Conservation (phyloP, 2,888 invertebrate species). For the Cryptocephalus moraei region DNA sequence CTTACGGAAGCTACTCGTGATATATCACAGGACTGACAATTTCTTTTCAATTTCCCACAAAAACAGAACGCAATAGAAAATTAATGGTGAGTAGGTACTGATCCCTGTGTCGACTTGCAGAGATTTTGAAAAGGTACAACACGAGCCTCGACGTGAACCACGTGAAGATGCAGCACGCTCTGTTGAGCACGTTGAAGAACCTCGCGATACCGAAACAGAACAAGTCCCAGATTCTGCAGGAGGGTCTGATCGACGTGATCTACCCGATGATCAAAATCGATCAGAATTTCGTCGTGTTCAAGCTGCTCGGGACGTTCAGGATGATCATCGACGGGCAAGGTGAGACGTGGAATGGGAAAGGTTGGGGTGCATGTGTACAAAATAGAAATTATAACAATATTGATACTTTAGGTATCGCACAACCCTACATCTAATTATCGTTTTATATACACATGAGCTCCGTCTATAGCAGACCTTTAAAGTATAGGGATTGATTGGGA, state of each 20-base stretch:
- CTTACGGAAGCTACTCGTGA: no score
- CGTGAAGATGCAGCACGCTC: slow-evolving; percentile 58
- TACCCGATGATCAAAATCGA: slow-evolving; percentile 57
- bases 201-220: slow-evolving; percentile 64
- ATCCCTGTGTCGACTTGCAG: slow-evolving; percentile 17
- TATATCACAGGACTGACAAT: neutral
- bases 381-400: no score
- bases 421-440: no score
- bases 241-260: slow-evolving; percentile 62
- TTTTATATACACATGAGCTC: no score
- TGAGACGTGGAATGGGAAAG: no score
- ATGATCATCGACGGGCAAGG: slow-evolving; percentile 82
- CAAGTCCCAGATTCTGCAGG: slow-evolving; percentile 60
- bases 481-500: no score
- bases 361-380: no score
- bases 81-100: neutral
- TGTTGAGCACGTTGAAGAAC: slow-evolving; percentile 69
- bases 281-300: slow-evolving; percentile 75
- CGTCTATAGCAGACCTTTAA: no score
- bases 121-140: slow-evolving; percentile 45
- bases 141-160: slow-evolving; percentile 44
- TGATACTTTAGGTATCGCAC: no score
- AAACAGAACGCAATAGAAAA: no score
- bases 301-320: slow-evolving; percentile 72
- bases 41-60: neutral